Conservation (phyloP, 2,797 vertebrate genomes). For the Bradypodion pumilum region DNA sequence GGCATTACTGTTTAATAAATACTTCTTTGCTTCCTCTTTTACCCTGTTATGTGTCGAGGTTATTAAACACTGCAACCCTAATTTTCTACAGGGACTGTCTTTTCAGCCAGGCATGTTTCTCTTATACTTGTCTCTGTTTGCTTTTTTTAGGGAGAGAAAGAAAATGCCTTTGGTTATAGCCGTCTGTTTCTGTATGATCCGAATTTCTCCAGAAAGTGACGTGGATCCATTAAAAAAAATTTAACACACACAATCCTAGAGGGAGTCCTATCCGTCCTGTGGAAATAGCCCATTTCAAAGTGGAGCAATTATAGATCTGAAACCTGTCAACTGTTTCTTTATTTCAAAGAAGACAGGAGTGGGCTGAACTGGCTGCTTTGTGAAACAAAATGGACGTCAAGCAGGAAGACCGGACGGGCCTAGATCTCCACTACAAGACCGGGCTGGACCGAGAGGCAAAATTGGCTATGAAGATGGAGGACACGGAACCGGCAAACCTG, state of each 20-base stretch:
- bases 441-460: neutral
- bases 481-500: neutral
- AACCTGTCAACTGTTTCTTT: neutral
- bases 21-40: too few relatives aligned
- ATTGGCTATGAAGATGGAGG: slow-evolving; percentile 10
- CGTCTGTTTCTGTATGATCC: neutral
- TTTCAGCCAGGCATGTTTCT: neutral
- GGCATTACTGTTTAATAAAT: too few relatives aligned
- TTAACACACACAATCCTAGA: neutral
- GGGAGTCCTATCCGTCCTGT: too few relatives aligned
- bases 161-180: neutral
- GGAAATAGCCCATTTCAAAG: neutral
- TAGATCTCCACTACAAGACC: slow-evolving; percentile 5
- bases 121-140: too few relatives aligned
- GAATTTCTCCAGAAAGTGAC: neutral
- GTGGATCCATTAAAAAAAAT: neutral
- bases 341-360: neutral
- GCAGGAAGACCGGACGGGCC: neutral
- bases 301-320: neutral
- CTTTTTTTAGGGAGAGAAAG: slow-evolving; percentile 11
- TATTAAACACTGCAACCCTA: neutral
- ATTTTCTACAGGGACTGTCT: neutral
- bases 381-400: neutral
- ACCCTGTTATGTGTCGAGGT: too few relatives aligned
- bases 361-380: neutral